These are phyloP conservation scores for Drosophila emarginata DNA, from an alignment of 2,888 invertebrate genomes.

Conservation along the genomic window DNA sequence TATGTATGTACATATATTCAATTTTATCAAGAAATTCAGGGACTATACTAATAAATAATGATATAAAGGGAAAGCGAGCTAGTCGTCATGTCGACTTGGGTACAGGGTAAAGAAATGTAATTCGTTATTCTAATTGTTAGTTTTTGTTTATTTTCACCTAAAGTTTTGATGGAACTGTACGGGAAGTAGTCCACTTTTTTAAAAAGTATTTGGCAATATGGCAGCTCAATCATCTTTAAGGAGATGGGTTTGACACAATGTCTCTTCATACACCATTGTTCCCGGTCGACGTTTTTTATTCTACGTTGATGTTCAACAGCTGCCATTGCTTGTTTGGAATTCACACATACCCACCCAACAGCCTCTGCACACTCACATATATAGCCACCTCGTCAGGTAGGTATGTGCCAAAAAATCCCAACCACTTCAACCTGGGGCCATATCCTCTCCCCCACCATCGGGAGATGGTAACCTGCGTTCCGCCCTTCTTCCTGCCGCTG, in stretches of 20 bases:
- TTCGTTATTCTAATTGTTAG: too few species aligned
- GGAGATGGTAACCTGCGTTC: too few species aligned
- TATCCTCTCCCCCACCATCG: neutral
- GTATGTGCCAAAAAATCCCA: conserved; percentile 50
- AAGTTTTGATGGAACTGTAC: too few species aligned
- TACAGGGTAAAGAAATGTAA: too few species aligned
- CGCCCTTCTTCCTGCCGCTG: conserved; percentile 1
- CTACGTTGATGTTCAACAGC: conserved; percentile 49
- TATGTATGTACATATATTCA: too few species aligned
- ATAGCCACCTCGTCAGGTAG: conserved; percentile 7
- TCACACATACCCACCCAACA: conserved; percentile 56
- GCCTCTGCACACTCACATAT: conserved; percentile 11
- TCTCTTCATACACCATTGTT: neutral
- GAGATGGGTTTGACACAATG: neutral
- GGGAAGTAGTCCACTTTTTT: too few species aligned
- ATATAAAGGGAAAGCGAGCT: too few species aligned
- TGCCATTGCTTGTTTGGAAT: conserved; percentile 64
- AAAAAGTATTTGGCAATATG: too few species aligned
- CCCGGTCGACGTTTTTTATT: neutral
- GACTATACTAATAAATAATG: too few species aligned
- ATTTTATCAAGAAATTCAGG: too few species aligned
- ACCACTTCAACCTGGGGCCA: conserved; percentile 50
- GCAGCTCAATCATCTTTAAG: neutral
- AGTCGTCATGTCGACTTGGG: too few species aligned
- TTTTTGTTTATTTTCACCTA: too few species aligned